These are phyloP conservation scores for Trochalopteron elliotii DNA, from an alignment of 2,113 vertebrate genomes.

Conservation along the genomic window DNA sequence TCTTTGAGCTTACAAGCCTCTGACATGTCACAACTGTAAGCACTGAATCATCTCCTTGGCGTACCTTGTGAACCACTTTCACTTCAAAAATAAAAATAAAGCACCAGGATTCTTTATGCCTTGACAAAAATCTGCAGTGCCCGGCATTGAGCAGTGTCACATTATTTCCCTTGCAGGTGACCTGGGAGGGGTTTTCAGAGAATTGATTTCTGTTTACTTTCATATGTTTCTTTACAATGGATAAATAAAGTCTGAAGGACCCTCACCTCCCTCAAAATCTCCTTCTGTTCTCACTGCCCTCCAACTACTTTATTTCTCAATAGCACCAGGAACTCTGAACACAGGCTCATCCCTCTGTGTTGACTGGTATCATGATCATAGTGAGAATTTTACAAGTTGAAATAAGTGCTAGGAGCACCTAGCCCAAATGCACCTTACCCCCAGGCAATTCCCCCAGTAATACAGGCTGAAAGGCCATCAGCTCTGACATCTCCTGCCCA, in stretches of 20 bases:
- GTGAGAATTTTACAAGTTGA: neutral
- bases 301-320: neutral
- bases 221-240: conserved; percentile 3
- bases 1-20: conserved; percentile 58
- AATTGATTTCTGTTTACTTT: conserved; percentile 44
- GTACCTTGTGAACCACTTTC: conserved; percentile 45
- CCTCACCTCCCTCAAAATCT: conserved; percentile 29
- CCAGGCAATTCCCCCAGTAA: neutral
- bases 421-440: neutral
- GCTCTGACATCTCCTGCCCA: neutral
- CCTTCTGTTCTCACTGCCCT: neutral
- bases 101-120: neutral
- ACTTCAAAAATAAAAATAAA: conserved; percentile 63
- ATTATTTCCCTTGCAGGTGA: conserved; percentile 22
- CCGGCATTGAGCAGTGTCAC: neutral
- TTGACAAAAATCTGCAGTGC: conserved; percentile 8
- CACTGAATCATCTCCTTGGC: conserved; percentile 37
- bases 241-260: neutral
- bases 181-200: conserved; percentile 1
- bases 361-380: neutral
- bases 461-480: no score
- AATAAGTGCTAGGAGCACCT: neutral
- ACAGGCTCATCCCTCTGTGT: neutral
- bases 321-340: neutral
- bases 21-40: conserved; percentile 60